phyloP scores from a whole-genome alignment of 2,888 invertebrate species.

The Chymomyza fuscimana region DNA sequence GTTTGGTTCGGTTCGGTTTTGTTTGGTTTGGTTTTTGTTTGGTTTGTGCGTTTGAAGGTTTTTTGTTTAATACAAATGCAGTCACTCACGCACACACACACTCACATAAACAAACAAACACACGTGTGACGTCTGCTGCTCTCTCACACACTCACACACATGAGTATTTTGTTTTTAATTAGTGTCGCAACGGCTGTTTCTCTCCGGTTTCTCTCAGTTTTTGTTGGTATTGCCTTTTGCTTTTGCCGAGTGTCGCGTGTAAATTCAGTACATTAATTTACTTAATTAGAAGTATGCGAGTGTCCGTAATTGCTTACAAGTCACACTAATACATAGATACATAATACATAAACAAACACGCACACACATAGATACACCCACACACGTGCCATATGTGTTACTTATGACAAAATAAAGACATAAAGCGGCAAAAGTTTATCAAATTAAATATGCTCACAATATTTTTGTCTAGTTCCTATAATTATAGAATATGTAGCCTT shows the following conservation, averaged over 20 bases:
- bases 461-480: background rate
- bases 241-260: conserved; percentile 43
- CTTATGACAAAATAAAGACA: conserved; percentile 31
- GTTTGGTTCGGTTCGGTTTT: background rate
- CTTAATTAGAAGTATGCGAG: conserved; percentile 68
- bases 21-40: background rate
- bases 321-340: conserved; percentile 20
- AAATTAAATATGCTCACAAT: conserved; percentile 58
- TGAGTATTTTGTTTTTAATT: conserved; percentile 65
- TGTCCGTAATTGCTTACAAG: conserved; percentile 69
- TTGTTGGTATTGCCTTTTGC: conserved; percentile 42
- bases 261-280: conserved; percentile 71
- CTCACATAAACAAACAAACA: background rate
- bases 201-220: conserved; percentile 51
- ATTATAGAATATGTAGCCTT: background rate
- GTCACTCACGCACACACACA: conserved; percentile 9
- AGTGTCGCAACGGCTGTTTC: conserved; percentile 71
- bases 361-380: background rate
- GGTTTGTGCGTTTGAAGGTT: conserved; percentile 22
- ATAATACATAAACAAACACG: too few relatives aligned
- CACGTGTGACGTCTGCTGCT: background rate
- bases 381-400: conserved; percentile 26
- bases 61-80: conserved; percentile 22
- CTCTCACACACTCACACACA: background rate
- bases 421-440: conserved; percentile 60